Evolutionary conservation across 2,888 invertebrate genomes (phyloP), one percentile per base, ranked within the genome.

Genomic region (Thecophora atra): DNA sequence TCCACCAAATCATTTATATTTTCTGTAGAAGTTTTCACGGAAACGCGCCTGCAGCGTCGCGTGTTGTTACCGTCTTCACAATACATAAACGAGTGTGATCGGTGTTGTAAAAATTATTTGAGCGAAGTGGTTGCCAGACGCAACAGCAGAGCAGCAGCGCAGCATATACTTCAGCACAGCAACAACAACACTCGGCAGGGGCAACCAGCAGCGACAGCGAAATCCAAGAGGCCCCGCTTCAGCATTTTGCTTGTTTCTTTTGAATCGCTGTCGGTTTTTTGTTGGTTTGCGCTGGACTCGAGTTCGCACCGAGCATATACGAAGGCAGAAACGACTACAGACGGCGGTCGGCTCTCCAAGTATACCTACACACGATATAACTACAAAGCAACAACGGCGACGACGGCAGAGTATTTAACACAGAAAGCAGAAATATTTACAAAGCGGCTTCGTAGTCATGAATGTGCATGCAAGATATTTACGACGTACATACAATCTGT

Each of bases 61-160:
- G 71, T 71, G 65, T 56, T 54, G 70, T 63, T 65, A 65, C 66
- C 83, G 82, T 83, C 84, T 81, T 80, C 80, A 79, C 84, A 82
- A 82, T 84, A 83, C 81, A 83, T 81, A 83, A 83, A 81, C 84
- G 84, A 85, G 83, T 85, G 84, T 84, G 86, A 85, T 84, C 86
- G 83, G 81, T 81, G 82, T 82, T 81, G 80, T 81, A 80, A 81
- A 81, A 81, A 82, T 78, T 81, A 78, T 82, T 81, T 80, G 79
- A 77, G 77, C 82, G 82, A 80, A 81, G 81, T 80, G 81, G 64
- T 65, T 65, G 65, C 54, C 75, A 70, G 70, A 56, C 52, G 54
- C 64, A 75, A 44, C 51, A 51, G n/a, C n/a, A n/a, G n/a, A n/a
- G n/a, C 37, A 37, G 37, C 37, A 37, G 37, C 37, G 63, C 72